Percentiles rank a stretch among this genome's conserved stretches.
Evolutionary conservation across 2,797 vertebrate species (phyloP).

Genomic region (Ciconia nigra): DNA sequence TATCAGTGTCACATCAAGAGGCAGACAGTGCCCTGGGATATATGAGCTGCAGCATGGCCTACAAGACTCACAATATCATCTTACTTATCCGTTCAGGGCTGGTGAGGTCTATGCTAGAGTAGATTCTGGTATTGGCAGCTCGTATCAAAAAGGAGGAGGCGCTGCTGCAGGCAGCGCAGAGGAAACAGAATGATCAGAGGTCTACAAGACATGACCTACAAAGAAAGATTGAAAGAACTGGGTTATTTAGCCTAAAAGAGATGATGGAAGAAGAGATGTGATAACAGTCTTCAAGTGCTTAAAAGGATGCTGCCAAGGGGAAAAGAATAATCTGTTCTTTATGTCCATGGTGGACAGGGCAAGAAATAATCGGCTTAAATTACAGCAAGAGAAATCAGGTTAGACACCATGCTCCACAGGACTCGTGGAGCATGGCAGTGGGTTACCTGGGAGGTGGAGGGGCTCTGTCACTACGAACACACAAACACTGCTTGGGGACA

Average conservation of each 20-base stretch:
- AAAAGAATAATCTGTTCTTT: slow-evolving; percentile 66
- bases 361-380: slow-evolving; percentile 66
- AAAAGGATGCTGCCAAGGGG: slow-evolving; percentile 52
- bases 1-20: neutral
- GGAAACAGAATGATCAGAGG: slow-evolving; percentile 51
- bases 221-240: slow-evolving; percentile 68
- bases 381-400: slow-evolving; percentile 54
- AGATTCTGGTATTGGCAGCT: neutral
- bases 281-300: slow-evolving; percentile 62
- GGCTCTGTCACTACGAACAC: neutral
- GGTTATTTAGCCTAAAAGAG: slow-evolving; percentile 69
- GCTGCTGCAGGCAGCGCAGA: neutral
- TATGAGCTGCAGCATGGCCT: neutral
- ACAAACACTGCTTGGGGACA: neutral
- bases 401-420: too few relatives aligned
- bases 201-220: slow-evolving; percentile 62
- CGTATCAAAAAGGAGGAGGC: neutral
- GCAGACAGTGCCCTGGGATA: neutral
- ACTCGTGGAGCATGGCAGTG: neutral
- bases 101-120: neutral
- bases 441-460: neutral
- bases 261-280: slow-evolving; percentile 64
- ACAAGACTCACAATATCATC: neutral
- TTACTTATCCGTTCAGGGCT: neutral
- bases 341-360: slow-evolving; percentile 41